Percentiles rank a stretch among this genome's conserved stretches.
Evolutionary conservation across 2,113 vertebrate species (phyloP).

Genomic region (Orthochromis indermauri): DNA sequence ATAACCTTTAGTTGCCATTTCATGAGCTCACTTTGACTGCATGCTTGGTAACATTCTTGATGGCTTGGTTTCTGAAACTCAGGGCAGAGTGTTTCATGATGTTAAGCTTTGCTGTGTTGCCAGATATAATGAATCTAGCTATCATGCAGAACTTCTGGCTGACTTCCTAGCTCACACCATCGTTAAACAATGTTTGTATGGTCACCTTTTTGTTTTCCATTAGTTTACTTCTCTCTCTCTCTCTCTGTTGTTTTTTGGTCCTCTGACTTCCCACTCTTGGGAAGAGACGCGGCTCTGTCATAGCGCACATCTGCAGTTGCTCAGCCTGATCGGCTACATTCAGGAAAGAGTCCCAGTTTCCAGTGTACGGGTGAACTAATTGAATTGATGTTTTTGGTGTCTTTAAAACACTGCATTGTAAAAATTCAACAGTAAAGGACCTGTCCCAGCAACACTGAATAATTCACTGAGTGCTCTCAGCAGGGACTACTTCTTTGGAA

Average conservation of each 20-base stretch:
- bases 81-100: neutral
- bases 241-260: neutral
- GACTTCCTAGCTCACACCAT: neutral
- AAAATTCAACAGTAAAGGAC: neutral
- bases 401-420: neutral
- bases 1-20: neutral
- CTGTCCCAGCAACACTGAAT: neutral
- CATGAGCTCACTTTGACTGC: neutral
- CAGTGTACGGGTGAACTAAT: neutral
- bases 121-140: neutral
- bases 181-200: neutral
- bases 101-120: neutral
- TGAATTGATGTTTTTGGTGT: neutral
- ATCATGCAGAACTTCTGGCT: neutral
- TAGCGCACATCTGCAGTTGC: neutral
- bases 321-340: neutral
- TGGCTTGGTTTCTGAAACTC: neutral
- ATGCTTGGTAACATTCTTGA: neutral
- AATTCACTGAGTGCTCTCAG: neutral
- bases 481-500: neutral
- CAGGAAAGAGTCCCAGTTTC: neutral
- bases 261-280: neutral
- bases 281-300: neutral
- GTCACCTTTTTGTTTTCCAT: neutral
- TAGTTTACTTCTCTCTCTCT: neutral